Evolutionary conservation across 2,888 invertebrate species (phyloP).

Genomic region (Deroplatys truncata): DNA sequence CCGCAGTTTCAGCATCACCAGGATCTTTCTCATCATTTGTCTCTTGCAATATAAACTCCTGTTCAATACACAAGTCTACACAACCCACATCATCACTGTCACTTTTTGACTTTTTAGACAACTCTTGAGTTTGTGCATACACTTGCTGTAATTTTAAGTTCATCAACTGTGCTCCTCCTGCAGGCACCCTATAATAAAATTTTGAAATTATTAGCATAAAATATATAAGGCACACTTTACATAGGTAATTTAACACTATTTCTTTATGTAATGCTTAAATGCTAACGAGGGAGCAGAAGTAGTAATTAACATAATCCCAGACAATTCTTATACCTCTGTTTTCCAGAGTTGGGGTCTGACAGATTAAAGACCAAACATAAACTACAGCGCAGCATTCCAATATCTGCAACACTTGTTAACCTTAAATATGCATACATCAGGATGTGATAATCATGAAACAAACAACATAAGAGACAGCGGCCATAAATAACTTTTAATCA

Average conservation of each 20-base stretch:
- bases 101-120: slow-evolving; percentile 36
- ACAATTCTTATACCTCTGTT: no score
- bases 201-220: neutral
- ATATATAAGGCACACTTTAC: neutral
- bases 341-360: no score
- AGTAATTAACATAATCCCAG: no score
- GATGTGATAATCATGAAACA: no score
- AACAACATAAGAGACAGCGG: no score
- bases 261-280: no score
- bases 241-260: neutral
- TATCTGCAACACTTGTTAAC: no score
- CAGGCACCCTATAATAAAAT: slow-evolving; percentile 39
- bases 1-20: neutral
- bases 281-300: no score
- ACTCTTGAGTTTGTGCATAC: slow-evolving; percentile 39
- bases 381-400: no score
- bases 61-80: neutral
- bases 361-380: no score
- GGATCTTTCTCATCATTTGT: neutral
- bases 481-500: no score
- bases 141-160: slow-evolving; percentile 40
- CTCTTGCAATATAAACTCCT: neutral
- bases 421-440: no score
- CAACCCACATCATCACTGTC: neutral
- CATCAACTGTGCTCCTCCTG: slow-evolving; percentile 39